Conservation (phyloP, 2,797 vertebrate genomes). For the Thamnophis elegans region DNA sequence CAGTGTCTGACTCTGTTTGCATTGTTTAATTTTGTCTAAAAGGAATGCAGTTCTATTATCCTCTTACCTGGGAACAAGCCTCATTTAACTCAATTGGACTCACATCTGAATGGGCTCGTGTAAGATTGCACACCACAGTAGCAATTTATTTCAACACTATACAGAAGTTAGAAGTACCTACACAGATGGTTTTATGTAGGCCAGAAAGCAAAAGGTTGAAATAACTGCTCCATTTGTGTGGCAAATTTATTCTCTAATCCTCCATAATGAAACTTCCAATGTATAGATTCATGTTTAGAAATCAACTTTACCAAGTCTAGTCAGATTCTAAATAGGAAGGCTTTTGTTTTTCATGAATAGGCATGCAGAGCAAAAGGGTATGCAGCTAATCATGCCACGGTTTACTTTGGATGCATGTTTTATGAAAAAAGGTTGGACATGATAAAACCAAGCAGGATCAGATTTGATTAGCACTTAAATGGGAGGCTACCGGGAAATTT, state of each 20-base stretch:
- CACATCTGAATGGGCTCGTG: background rate
- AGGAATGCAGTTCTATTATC: background rate
- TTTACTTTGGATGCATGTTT: background rate
- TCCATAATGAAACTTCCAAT: background rate
- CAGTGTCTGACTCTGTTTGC: background rate
- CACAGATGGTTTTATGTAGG: background rate
- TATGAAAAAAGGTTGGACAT: background rate
- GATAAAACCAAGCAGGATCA: background rate
- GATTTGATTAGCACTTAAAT: background rate
- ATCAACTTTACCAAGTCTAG: background rate
- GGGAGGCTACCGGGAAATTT: background rate
- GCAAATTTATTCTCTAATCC: background rate
- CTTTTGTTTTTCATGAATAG: background rate
- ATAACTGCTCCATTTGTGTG: background rate
- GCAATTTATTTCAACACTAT: background rate
- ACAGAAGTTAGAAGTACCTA: background rate
- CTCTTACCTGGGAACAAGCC: background rate
- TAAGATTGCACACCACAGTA: background rate
- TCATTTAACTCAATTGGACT: background rate
- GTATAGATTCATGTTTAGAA: background rate
- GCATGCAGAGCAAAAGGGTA: background rate
- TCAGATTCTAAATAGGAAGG: background rate
- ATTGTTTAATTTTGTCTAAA: background rate
- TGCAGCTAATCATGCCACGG: background rate
- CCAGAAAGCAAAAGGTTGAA: background rate